Base-by-base conservation (phyloP, 2,888 invertebrate species). In the Myopa tessellatipennis region DNA sequence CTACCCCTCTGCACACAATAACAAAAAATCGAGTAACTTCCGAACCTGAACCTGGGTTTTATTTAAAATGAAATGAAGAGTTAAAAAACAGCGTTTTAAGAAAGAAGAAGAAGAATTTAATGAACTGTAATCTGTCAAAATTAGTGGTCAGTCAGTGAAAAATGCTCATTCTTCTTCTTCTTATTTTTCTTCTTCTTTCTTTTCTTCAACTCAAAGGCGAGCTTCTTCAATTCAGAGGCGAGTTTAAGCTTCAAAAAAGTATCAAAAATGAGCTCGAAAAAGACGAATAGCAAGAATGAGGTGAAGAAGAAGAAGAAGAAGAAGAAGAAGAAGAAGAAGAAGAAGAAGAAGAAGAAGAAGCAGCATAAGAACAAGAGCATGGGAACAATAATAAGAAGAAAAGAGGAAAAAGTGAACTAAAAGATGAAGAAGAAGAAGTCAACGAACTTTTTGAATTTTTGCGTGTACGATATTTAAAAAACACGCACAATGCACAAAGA, bases 71-170 rank as follows among this genome's bases (percentile, higher is more conserved):
- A 65, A 4, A 38, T 5, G 14, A 65, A 65, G 14, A 65, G 34
- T 16, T 16, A 4, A 65, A 65, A 14, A 34, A 14, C 63, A 38
- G 36, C 26, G 26, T 34, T 12, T 34, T 10, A 14, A 67, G 4
- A 40, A 36, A 67, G 3, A n/a, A n/a, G n/a, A n/a, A n/a, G n/a
- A n/a, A n/a, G n/a, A n/a, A n/a, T n/a, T n/a, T n/a, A n/a, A n/a
- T n/a, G n/a, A 60, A 58, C 55, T 71, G 71, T 18, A 71, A 71
- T 71, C 60, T 71, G 58, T 71, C 71, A 58, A 71, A 71, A 71
- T 71, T 71, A 71, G 58, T 40, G 14, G 71, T 58, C n/a, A 38
- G 60, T 12, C 7, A 4, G 70, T n/a, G n/a, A 4, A n/a, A 16
- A 16, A 40, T 68, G 3, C 10, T 68, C n/a, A 0, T 8, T 50